Evolutionary conservation across 1,140 invertebrate species (phyloP).

Genomic region (Arctopsyche grandis): DNA sequence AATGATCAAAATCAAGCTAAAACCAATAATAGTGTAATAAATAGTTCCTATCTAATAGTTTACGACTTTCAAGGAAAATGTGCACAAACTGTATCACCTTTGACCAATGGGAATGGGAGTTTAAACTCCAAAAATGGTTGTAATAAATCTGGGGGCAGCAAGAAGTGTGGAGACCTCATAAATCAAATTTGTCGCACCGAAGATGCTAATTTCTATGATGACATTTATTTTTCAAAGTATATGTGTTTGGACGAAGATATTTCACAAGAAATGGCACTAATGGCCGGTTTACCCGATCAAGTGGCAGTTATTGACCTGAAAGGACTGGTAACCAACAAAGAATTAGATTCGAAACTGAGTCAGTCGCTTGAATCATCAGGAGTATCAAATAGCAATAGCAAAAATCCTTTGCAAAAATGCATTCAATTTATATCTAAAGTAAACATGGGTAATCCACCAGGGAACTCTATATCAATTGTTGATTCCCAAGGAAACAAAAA

Average conservation of each 20-base stretch:
- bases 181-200: constrained; percentile 56
- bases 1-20: constrained; percentile 66
- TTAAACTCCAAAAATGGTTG: constrained; percentile 62
- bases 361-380: constrained; percentile 58
- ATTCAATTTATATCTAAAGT: constrained; percentile 46
- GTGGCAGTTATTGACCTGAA: constrained; percentile 62
- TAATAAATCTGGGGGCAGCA: constrained; percentile 64
- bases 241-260: constrained; percentile 65
- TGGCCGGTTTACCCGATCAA: constrained; percentile 60
- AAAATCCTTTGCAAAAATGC: constrained; percentile 34
- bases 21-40: constrained; percentile 59
- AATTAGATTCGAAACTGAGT: constrained; percentile 60
- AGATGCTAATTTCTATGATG: constrained; percentile 63
- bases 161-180: constrained; percentile 61
- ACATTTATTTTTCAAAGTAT: constrained; percentile 60
- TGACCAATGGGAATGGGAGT: constrained; percentile 51
- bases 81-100: constrained; percentile 61
- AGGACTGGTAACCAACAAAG: constrained; percentile 63
- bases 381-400: constrained; percentile 16
- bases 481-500: constrained; percentile 29
- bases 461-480: constrained; percentile 42
- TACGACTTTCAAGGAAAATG: constrained; percentile 63
- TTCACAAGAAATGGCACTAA: constrained; percentile 59
- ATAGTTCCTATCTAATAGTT: constrained; percentile 63
- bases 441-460: constrained; percentile 30